Evolutionary conservation across 1,140 invertebrate genomes (phyloP).

Genomic region (Proctacanthus coquilletti): DNA sequence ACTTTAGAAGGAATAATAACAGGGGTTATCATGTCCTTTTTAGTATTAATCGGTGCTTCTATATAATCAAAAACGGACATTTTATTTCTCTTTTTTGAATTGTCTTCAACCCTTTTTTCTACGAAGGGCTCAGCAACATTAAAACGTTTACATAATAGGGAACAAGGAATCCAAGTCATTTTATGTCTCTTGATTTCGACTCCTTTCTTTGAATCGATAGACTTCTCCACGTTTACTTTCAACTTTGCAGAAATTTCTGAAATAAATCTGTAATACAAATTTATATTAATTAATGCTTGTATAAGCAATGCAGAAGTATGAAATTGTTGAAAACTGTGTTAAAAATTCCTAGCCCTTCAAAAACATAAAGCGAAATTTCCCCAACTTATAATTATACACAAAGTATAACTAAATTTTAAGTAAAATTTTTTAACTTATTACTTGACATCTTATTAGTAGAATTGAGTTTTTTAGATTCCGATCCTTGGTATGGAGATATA

Average conservation of each 20-base stretch:
- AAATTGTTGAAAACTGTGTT: no score
- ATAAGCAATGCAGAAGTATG: no score
- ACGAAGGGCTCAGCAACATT: constrained; percentile 80
- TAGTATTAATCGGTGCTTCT: constrained; percentile 39
- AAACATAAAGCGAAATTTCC: no score
- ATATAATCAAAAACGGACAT: constrained; percentile 64
- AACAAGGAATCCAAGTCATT: constrained; percentile 71
- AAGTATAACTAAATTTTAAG: no score
- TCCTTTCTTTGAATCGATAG: constrained; percentile 10
- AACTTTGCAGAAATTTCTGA: constrained; percentile 15
- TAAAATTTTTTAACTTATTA: no score
- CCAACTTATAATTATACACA: no score
- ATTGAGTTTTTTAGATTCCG: no score
- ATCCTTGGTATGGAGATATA: no score
- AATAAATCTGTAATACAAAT: constrained; percentile 8
- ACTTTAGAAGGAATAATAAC: constrained; percentile 21
- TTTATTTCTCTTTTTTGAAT: constrained; percentile 40
- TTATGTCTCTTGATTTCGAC: constrained; percentile 31
- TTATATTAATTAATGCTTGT: constrained; percentile 1
- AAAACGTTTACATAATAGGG: constrained; percentile 79
- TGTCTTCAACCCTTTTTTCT: constrained; percentile 24
- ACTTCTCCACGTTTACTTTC: constrained; percentile 7
- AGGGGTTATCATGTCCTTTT: constrained; percentile 34
- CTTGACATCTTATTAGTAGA: no score
- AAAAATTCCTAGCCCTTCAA: no score